Conservation (phyloP, 92 coral and sea anemone genomes). For the Diadumene lineata region DNA sequence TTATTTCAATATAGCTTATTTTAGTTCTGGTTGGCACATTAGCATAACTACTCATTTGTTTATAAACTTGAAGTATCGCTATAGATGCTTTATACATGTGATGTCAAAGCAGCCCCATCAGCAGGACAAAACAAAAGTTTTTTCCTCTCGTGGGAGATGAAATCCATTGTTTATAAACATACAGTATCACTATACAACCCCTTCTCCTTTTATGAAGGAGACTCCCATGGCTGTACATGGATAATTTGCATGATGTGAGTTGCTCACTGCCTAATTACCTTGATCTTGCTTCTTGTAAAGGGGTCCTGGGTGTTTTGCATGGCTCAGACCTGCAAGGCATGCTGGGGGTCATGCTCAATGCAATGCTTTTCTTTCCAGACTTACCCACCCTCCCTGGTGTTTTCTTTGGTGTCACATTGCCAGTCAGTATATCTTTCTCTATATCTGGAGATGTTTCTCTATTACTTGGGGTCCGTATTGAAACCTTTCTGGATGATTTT, state of each 20-base stretch:
- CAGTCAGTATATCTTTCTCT: slow-evolving; percentile 43
- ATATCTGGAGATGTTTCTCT: slow-evolving; percentile 26
- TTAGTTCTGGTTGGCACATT: too few species aligned
- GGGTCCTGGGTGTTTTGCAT: slow-evolving; percentile 92
- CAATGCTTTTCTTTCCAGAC: slow-evolving; percentile 47
- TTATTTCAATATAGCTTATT: too few species aligned
- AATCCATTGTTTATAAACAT: too few species aligned
- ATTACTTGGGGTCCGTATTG: slow-evolving; percentile 16
- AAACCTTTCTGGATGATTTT: not conserved
- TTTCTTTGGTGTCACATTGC: slow-evolving; percentile 29
- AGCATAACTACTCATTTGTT: too few species aligned
- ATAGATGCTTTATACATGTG: too few species aligned
- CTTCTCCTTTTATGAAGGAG: too few species aligned
- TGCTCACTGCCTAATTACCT: slow-evolving; percentile 66
- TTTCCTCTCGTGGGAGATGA: too few species aligned
- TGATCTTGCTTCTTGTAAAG: slow-evolving; percentile 85
- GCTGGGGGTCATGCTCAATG: slow-evolving; percentile 60
- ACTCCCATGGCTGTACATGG: too few species aligned
- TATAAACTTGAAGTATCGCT: too few species aligned
- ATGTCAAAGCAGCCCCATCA: too few species aligned
- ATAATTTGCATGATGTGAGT: not conserved
- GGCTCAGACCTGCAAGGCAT: slow-evolving; percentile 83
- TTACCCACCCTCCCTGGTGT: slow-evolving; percentile 52
- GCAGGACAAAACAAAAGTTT: too few species aligned
- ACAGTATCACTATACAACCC: too few species aligned